Base-by-base conservation (phyloP, 2,888 invertebrate species). In the Troilus luridus region DNA sequence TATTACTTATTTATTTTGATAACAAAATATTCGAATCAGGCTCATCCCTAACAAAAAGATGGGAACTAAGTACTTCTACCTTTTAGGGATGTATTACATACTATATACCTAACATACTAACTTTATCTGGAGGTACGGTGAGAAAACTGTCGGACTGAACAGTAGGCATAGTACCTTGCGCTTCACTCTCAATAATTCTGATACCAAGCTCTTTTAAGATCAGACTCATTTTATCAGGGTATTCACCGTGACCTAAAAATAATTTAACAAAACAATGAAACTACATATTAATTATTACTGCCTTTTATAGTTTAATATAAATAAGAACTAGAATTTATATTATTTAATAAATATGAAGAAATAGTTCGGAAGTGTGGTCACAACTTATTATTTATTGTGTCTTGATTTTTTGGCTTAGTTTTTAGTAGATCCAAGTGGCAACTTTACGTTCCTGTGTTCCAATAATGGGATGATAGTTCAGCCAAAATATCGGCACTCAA, bases 201-300 rank as follows among this genome's bases (percentile, higher is more conserved):
- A 94, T 91, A 19, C 94, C 94, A 89, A 94, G 93, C 81, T 93
- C 93, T 91, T 94, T 94, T 92, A 96, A 93, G 89, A 96, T 95
- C 27, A 94, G 94, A 90, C 95, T 94, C 92, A 96, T 94, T 93
- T 95, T 95, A 72, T 95, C 94, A 67, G 95, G 94, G 93, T 96
- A 96, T 93, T 96, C 96, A 93, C 95, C 94, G 93, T 96, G 96
- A 24, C 96, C 96, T 93, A 94, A 92, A 90, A 94, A 91, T 27
- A 89, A 62, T 89, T 64, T 62, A 60, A 41, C 0, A 91, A n/a
- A 59, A 88, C n/a, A 60, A 90, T 54, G 3, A 8, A 77, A 17
- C 10, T 0, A 64, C 27, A 14, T 27, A 14, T 17, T 41, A 1
- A 24, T 41, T 41, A 41, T 41, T 41, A 41, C 41, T 41, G 41